phyloP scores from a whole-genome alignment of 2,888 invertebrate species.

The Drosophila diplacantha region DNA sequence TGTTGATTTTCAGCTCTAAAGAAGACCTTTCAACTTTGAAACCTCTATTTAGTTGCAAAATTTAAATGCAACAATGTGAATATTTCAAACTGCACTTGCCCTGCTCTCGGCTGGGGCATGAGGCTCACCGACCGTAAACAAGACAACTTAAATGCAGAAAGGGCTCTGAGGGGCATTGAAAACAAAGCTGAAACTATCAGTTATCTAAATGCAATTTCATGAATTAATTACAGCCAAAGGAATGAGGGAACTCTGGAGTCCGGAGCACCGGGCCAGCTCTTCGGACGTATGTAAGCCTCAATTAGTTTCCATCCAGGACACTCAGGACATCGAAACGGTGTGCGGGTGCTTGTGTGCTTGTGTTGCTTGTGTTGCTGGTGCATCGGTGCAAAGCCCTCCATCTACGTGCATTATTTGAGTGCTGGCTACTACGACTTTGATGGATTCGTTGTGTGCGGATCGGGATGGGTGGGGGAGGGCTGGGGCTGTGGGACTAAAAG shows the following conservation, averaged over 20 bases:
- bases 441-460: slow-evolving; percentile 21
- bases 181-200: slow-evolving; percentile 28
- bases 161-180: slow-evolving; percentile 2
- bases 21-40: too few species aligned
- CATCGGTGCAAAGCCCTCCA: slow-evolving; percentile 37
- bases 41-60: background rate
- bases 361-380: slow-evolving; percentile 12
- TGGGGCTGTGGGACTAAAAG: slow-evolving; percentile 1
- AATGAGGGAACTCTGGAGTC: slow-evolving; percentile 23
- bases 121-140: background rate
- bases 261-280: slow-evolving; percentile 10
- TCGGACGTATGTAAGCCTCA: slow-evolving; percentile 24
- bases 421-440: slow-evolving; percentile 35
- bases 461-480: background rate
- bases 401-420: slow-evolving; percentile 32
- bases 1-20: background rate
- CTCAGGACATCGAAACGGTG: slow-evolving; percentile 7
- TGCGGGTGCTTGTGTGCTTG: slow-evolving; percentile 3
- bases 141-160: slow-evolving; percentile 3
- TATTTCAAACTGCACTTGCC: background rate
- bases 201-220: slow-evolving; percentile 23
- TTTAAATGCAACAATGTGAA: slow-evolving; percentile 7
- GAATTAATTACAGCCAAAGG: slow-evolving; percentile 29
- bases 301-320: slow-evolving; percentile 36
- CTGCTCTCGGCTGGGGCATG: background rate